phyloP scores from a whole-genome alignment of 2,113 vertebrate species.

The Petrocephalus microphthalmus region DNA sequence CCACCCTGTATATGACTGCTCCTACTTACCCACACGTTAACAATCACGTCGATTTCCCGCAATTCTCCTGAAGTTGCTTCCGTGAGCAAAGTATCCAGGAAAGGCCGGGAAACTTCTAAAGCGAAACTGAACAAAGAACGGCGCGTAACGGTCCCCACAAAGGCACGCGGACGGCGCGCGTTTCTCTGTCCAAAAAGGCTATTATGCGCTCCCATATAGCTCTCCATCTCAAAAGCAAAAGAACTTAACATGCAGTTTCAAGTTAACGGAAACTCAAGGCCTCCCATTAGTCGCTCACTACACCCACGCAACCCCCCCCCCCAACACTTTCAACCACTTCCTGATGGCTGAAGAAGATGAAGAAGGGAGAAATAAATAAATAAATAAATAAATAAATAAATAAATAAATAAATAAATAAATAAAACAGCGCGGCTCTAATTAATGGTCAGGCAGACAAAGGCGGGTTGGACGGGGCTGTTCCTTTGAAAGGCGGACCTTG shows the following conservation, averaged over 20 bases:
- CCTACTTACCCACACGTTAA: background rate
- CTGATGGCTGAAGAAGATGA: background rate
- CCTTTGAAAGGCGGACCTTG: background rate
- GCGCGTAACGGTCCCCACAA: background rate
- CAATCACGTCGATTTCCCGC: background rate
- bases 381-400: constrained; percentile 11
- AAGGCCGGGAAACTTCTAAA: background rate
- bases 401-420: constrained; percentile 13
- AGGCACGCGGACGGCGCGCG: background rate
- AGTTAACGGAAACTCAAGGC: background rate
- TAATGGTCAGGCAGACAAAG: background rate
- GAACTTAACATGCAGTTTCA: background rate
- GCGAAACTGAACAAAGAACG: background rate
- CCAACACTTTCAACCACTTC: background rate
- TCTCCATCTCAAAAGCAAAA: background rate
- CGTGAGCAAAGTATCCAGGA: background rate
- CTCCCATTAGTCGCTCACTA: background rate
- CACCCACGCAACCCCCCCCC: background rate
- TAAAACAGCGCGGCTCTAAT: background rate
- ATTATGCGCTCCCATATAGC: background rate
- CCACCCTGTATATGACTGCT: background rate
- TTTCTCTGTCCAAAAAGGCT: background rate
- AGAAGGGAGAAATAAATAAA: constrained; percentile 3
- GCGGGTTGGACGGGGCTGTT: background rate
- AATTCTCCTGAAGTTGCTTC: background rate